Evolutionary conservation across 2,888 invertebrate genomes (phyloP), one percentile per base, ranked within the genome.

Genomic region (Rugalucina vietnamica): DNA sequence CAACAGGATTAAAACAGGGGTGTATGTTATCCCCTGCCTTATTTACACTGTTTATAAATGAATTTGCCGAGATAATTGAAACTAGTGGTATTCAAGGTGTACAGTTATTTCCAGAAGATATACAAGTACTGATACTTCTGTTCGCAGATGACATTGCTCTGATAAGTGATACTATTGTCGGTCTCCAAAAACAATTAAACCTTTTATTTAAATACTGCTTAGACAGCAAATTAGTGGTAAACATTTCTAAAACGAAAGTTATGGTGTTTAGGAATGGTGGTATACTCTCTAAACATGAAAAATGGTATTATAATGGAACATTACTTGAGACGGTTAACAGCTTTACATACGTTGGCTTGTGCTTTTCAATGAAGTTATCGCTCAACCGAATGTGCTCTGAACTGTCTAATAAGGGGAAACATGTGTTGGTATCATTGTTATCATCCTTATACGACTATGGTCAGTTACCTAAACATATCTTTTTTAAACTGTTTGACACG

Each of bases 31-130:
- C 65, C 29, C 74, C 74, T 21, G 27, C 65, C 43, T 36, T 74
- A n/a, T 79, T 79, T 72, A 43, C 69, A n/a, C 4, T 79, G 69
- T 74, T 79, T 65, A 79, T 79, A 54, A 79, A 74, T 49, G 74
- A 74, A 34, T 34, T 79, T 32, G 14, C 60, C 27, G 24, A n/a
- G 21, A 34, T 39, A 18, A 8, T 73, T 14, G 21, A 37, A 60
- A 43, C 73, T 21, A 73, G 60, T 57, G 49, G 69, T 69, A 43
- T 73, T n/a, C 36, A 69, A 49, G 74, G 74, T 27, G 34, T 65
- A 18, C 79, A 79, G 60, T 49, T 79, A 65, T 79, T 74, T 49
- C 79, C 79, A 18, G 60, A 73, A 29, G 29, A 65, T 14, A 43
- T 73, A 39, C 65, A 79, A 79, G 32, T 79, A 60, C 69, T 79